These are phyloP conservation scores for Schizopygopsis pylzovi DNA, from an alignment of 2,797 vertebrate species.

Conservation along the genomic window DNA sequence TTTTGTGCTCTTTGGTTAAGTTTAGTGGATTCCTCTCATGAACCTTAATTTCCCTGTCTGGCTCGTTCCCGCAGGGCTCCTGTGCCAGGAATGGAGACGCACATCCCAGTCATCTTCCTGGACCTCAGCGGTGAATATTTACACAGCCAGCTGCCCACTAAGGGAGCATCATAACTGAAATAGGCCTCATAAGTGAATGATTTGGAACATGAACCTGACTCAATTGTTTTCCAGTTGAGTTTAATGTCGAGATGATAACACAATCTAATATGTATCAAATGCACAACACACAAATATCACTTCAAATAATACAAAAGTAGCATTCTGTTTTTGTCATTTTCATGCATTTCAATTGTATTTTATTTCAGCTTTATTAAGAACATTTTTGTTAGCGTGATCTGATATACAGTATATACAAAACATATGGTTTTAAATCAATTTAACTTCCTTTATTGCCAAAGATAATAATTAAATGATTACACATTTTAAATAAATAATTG, in stretches of 20 bases:
- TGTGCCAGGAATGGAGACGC: slow-evolving; percentile 93
- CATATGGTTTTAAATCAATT: background rate
- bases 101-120: slow-evolving; percentile 95
- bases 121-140: slow-evolving; percentile 86
- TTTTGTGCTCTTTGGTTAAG: background rate
- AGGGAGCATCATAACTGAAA: background rate
- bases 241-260: background rate
- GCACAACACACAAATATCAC: background rate
- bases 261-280: background rate
- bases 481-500: background rate
- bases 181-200: background rate
- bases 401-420: background rate
- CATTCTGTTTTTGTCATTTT: background rate
- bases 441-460: background rate
- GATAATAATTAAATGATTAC: background rate
- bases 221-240: background rate
- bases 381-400: background rate
- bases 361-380: background rate
- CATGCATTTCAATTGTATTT: background rate
- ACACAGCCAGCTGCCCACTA: background rate
- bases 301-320: background rate
- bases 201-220: background rate
- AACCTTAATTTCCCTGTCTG: background rate
- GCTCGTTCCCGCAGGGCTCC: slow-evolving; percentile 82
- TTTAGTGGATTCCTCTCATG: background rate